Base-by-base conservation (phyloP, 2,888 invertebrate genomes). In the Heliconius ethilla region DNA sequence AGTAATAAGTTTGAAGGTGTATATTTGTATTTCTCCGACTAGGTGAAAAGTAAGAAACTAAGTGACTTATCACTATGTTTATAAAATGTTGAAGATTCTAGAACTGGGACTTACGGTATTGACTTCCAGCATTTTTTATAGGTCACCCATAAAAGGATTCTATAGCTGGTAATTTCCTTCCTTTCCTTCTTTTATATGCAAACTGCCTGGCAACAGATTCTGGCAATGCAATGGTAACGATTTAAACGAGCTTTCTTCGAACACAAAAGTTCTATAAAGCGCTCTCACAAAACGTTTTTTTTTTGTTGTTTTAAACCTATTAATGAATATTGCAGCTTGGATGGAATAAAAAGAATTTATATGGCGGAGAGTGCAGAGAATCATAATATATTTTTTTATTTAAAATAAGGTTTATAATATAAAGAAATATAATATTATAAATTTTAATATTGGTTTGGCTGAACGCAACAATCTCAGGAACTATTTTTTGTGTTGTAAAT, bases 151-250 rank as follows among this genome's bases (percentile, higher is more conserved):
- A 51, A 51, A 51, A 51, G 51, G 51, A 51, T 51, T 51, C 51
- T 51, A 22, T 51, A 65, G 65, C 29, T 18, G 27, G 65, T 65
- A 29, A 65, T 65, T 33, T 33, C 22, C 66, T 22, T 15, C 51
- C 51, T 51, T 51, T 22, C 40, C 40, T 69, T 69, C 40, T 69
- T 40, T 69, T 69, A 40, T 69, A 69, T 69, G 67, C 67, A 69
- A 69, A 69, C 40, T 40, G 40, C 40, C 45, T 69, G 69, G 69
- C 69, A 69, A 40, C 69, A 25, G 69, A 69, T 45, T 69, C 40
- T 69, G 69, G 69, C 69, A 40, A 69, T 69, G 40, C 69, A 69
- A 45, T 69, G 67, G 67, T 69, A 69, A 25, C 69, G 40, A 69
- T 69, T 69, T 69, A 45, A 69, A 69, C 40, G 40, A 25, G 40